A percentile compares a stretch with the other conserved stretches of the same genome.
Conservation (phyloP, 1,140 invertebrate species). For the Drosophila bocqueti region DNA sequence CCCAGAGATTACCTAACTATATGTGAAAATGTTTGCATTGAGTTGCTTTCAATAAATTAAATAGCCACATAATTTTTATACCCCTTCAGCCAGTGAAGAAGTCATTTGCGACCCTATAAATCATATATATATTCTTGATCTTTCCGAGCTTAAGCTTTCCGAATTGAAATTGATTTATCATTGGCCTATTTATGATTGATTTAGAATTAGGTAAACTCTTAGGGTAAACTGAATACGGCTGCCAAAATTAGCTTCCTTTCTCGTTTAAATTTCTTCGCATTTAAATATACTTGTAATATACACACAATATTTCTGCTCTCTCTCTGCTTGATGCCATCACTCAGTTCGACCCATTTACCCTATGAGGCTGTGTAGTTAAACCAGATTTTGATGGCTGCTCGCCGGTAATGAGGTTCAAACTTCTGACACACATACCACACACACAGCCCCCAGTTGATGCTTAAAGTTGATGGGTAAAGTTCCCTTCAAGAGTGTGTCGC, state of each 20-base stretch:
- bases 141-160: no score
- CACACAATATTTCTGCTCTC: neutral
- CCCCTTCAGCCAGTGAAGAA: neutral
- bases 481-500: slow-evolving; percentile 12
- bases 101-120: neutral
- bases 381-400: slow-evolving; percentile 26
- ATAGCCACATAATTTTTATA: neutral
- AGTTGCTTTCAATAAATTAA: neutral
- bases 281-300: slow-evolving; percentile 12
- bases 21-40: slow-evolving; percentile 3
- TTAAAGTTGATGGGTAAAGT: slow-evolving; percentile 7
- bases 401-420: slow-evolving; percentile 38
- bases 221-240: no score
- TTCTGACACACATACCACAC: slow-evolving; percentile 13
- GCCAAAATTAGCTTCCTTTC: neutral
- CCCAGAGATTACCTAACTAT: slow-evolving; percentile 3
- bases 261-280: neutral
- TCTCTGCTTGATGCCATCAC: neutral
- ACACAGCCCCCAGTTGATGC: neutral
- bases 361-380: neutral
- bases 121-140: neutral
- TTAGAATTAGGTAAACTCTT: neutral
- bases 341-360: slow-evolving; percentile 21
- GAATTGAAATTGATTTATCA: neutral
- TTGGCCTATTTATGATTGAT: neutral